phyloP scores from a whole-genome alignment of 2,888 invertebrate species.

The Drosophila kanekoi region DNA sequence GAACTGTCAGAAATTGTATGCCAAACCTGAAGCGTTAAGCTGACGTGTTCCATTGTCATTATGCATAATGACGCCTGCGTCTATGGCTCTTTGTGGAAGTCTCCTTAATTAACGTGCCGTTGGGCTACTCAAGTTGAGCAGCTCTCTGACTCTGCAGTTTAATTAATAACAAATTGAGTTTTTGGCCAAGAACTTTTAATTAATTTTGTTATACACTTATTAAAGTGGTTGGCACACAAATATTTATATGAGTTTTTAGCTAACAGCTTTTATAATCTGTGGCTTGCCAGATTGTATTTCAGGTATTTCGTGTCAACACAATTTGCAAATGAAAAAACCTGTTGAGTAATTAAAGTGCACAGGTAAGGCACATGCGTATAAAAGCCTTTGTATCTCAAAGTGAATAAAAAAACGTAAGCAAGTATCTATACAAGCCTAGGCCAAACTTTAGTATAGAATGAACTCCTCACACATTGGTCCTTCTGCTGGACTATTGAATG shows the following conservation, averaged over 20 bases:
- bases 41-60: conserved; percentile 21
- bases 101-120: conserved; percentile 5
- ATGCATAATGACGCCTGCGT: conserved; percentile 4
- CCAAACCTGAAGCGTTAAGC: conserved; percentile 28
- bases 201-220: conserved; percentile 15
- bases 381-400: too few relatives aligned
- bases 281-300: not conserved
- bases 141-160: not conserved
- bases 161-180: conserved; percentile 31
- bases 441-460: too few relatives aligned
- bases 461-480: too few relatives aligned
- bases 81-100: not conserved
- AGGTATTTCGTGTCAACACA: too few relatives aligned
- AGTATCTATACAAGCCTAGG: too few relatives aligned
- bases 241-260: not conserved
- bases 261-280: not conserved
- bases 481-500: too few relatives aligned
- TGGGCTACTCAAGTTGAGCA: not conserved
- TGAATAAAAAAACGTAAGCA: too few relatives aligned
- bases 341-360: too few relatives aligned
- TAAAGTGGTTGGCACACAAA: conserved; percentile 7
- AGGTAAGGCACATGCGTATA: too few relatives aligned
- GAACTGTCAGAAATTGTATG: conserved; percentile 30
- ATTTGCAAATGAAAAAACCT: too few relatives aligned
- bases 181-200: conserved; percentile 13